phyloP scores from a whole-genome alignment of 2,113 vertebrate genomes.

The Gambusia affinis region DNA sequence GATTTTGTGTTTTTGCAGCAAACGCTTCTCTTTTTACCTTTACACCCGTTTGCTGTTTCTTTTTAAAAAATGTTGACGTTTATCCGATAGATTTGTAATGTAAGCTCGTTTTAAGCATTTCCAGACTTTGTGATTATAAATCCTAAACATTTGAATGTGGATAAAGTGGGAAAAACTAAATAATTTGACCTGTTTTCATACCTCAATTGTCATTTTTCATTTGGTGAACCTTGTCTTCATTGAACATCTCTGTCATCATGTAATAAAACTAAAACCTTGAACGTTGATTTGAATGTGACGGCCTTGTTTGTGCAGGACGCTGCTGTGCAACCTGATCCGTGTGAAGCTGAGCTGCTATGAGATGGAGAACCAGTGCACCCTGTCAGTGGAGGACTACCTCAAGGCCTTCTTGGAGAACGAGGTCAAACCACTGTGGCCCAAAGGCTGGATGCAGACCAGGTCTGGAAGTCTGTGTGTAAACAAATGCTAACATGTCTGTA shows the following conservation, averaged over 20 bases:
- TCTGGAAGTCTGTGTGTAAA: slow-evolving; percentile 26
- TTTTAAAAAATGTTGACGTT: not conserved
- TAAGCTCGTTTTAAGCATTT: not conserved
- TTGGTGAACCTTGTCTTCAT: too few species aligned
- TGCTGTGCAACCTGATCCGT: slow-evolving; percentile 94
- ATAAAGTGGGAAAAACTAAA: not conserved
- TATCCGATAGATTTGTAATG: too few species aligned
- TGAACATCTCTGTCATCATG: slow-evolving; percentile 3
- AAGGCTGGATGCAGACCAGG: slow-evolving; percentile 99
- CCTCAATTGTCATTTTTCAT: too few species aligned
- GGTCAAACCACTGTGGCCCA: slow-evolving; percentile 98
- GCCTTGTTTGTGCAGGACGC: slow-evolving; percentile 57
- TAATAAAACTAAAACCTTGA: not conserved
- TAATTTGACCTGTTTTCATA: too few species aligned
- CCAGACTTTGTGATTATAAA: not conserved
- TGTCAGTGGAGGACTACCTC: slow-evolving; percentile 98
- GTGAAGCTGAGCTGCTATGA: slow-evolving; percentile 98
- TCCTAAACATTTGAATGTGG: not conserved
- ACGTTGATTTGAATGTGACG: not conserved
- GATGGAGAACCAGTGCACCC: slow-evolving; percentile 92
- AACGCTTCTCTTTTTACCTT: not conserved
- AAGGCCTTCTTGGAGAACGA: slow-evolving; percentile 98
- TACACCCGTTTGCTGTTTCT: not conserved
- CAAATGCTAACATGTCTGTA: not conserved
- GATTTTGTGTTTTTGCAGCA: too few species aligned